Conservation (phyloP, 1,140 invertebrate genomes). For the Ladona fulva region DNA sequence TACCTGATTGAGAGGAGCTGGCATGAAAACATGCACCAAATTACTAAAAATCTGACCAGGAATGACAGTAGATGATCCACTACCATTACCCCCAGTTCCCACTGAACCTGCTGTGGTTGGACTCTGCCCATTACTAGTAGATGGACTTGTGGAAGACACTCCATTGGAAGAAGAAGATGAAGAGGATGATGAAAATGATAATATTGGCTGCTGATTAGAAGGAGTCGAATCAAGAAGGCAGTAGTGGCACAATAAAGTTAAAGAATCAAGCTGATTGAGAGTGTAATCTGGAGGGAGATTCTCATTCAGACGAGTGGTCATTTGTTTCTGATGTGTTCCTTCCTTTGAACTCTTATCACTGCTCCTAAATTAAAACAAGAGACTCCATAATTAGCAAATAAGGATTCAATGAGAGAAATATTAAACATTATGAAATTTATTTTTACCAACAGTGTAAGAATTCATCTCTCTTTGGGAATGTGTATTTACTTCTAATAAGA, state of each 20-base stretch:
- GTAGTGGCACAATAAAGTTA: conserved; percentile 78
- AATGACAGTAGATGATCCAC: conserved; percentile 44
- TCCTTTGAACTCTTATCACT: conserved; percentile 13
- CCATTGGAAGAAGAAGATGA: not conserved
- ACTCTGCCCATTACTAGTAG: conserved; percentile 46
- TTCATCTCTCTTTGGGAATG: too few relatives aligned
- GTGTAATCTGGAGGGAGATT: conserved; percentile 65
- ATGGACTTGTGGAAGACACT: not conserved
- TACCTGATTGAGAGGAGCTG: conserved; percentile 40
- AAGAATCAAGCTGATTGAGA: conserved; percentile 66
- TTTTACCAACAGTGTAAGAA: too few relatives aligned
- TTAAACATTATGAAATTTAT: too few relatives aligned
- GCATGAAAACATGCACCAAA: conserved; percentile 67
- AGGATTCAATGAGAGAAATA: too few relatives aligned
- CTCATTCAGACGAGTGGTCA: not conserved
- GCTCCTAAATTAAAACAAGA: conserved; percentile 3
- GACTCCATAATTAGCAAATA: too few relatives aligned
- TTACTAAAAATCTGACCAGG: conserved; percentile 69
- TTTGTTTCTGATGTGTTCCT: conserved; percentile 13
- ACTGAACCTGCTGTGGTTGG: conserved; percentile 48
- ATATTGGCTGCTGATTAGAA: not conserved
- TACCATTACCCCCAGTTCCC: conserved; percentile 32
- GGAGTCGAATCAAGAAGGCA: conserved; percentile 63
- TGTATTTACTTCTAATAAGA: too few relatives aligned
- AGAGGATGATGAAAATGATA: not conserved